Evolutionary conservation across 2,888 invertebrate species (phyloP).

Genomic region (Selenia dentaria): DNA sequence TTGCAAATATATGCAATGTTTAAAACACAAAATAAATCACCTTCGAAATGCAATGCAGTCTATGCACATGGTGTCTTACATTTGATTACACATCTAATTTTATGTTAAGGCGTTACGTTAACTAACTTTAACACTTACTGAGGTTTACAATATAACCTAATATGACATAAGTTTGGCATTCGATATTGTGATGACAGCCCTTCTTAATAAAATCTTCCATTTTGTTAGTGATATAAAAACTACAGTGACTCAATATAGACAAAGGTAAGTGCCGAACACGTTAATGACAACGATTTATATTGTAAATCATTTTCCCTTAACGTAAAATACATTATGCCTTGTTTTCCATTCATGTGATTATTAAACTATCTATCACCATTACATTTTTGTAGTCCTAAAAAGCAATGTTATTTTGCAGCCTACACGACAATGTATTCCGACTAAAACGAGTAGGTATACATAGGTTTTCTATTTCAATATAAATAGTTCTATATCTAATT

Average conservation of each 20-base stretch:
- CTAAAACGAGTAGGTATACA: conserved; percentile 64
- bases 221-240: conserved; percentile 12
- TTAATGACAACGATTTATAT: conserved; percentile 15
- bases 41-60: conserved; percentile 78
- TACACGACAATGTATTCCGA: conserved; percentile 51
- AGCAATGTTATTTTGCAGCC: conserved; percentile 70
- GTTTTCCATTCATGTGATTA: conserved; percentile 60
- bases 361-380: conserved; percentile 62
- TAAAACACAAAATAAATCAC: conserved; percentile 56
- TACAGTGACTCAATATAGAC: conserved; percentile 10
- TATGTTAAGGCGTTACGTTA: conserved; percentile 67
- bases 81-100: conserved; percentile 44
- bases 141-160: conserved; percentile 64
- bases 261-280: conserved; percentile 16
- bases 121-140: conserved; percentile 69
- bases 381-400: conserved; percentile 59
- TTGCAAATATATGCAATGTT: conserved; percentile 56
- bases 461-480: conserved; percentile 69
- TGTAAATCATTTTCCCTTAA: conserved; percentile 27
- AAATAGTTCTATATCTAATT: conserved; percentile 76
- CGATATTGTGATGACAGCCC: conserved; percentile 56
- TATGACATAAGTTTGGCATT: conserved; percentile 74
- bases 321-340: conserved; percentile 73
- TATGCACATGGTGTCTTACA: conserved; percentile 71
- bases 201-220: conserved; percentile 15